Evolutionary conservation across 2,888 invertebrate species (phyloP).

Genomic region (Neria commutata): DNA sequence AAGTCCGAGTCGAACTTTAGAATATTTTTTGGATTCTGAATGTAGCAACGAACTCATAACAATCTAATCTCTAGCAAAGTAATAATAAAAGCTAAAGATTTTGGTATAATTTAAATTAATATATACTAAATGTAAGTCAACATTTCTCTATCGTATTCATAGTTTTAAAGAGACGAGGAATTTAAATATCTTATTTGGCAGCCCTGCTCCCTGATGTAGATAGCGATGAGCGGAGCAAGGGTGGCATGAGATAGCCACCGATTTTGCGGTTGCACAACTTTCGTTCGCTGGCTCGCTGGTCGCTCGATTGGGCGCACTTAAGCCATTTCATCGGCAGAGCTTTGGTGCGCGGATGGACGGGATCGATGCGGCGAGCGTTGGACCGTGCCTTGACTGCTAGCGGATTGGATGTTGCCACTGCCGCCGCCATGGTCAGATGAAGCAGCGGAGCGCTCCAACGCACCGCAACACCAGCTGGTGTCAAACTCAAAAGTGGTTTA

Average conservation of each 20-base stretch:
- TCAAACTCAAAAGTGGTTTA: conserved; percentile 56
- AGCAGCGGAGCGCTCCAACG: conserved; percentile 31
- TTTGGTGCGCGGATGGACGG: conserved; percentile 36
- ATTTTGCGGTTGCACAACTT: conserved; percentile 38
- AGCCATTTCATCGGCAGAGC: conserved; percentile 53
- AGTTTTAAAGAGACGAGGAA: too few species aligned
- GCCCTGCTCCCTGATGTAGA: too few species aligned
- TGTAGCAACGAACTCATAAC: too few species aligned
- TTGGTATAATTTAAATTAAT: too few species aligned
- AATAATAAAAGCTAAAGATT: too few species aligned
- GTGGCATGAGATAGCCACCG: conserved; percentile 49
- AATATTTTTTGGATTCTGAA: too few species aligned
- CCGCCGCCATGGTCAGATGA: conserved; percentile 35
- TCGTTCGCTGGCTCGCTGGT: conserved; percentile 11
- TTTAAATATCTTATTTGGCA: too few species aligned
- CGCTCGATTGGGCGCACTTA: conserved; percentile 41
- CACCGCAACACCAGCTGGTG: conserved; percentile 49
- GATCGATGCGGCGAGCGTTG: conserved; percentile 10
- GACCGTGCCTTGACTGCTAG: not conserved
- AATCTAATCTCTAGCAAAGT: too few species aligned
- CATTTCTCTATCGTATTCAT: too few species aligned
- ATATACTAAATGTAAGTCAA: too few species aligned
- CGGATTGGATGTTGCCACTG: not conserved
- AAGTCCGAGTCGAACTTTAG: too few species aligned
- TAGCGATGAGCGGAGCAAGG: too few species aligned